Evolutionary conservation across 2,113 vertebrate species (phyloP), one percentile per base, ranked within the genome.

Genomic region (Corydoras sp.): DNA sequence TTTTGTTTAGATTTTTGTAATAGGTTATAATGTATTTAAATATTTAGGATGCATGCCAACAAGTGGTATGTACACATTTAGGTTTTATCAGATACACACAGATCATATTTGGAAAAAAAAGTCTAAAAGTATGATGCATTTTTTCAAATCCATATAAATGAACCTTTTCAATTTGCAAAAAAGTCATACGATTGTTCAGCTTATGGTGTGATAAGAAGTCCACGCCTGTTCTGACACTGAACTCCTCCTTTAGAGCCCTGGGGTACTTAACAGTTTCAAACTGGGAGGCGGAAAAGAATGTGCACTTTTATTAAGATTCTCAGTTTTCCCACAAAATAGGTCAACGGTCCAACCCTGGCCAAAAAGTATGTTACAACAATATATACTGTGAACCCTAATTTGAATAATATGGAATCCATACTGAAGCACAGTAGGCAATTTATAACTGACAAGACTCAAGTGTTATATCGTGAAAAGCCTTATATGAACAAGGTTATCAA

Each of bases 221-320:
- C 65, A 65, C 73, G 10, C 73, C 77, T 43, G 35, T 58, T 66
- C 58, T 29, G n/a, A 31, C 69, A 65, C 60, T 51, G 61, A 61
- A 50, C 65, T 73, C 62, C 69, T 72, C 62, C 66, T 58, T 55
- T n/a, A 7, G 30, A 63, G 59, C 58, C 30, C 14, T 73, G 32
- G 62, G 71, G 71, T 18, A 73, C 73, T 80, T 62, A 75, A 71
- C 78, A 67, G 50, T 51, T 69, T 69, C n/a, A 62, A 12, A 61
- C 18, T 2, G 15, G n/a, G 53, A 77, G 32, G 2, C 8, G 35
- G 35, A 10, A 62, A 71, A 87, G 75, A 83, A 80, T 77, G 72
- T 30, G 56, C 64, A 81, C 61, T 76, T 78, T 82, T 55, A 75
- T 65, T 4, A 67, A 58, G 68, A 77, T 78, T 9, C 56, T 72